Evolutionary conservation across 1,140 invertebrate genomes (phyloP).

Genomic region (Polypedilum pembai): DNA sequence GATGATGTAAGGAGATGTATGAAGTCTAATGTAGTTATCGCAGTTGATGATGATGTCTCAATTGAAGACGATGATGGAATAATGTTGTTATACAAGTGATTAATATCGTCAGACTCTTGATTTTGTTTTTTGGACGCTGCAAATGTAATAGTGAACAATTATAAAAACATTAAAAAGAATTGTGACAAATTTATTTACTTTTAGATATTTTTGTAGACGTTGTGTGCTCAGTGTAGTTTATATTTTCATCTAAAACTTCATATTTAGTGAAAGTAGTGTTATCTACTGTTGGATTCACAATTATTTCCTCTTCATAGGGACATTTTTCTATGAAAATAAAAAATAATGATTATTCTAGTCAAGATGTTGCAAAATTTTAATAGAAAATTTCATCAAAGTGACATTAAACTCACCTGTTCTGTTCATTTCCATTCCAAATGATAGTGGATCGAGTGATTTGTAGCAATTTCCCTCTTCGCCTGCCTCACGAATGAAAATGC

Average conservation of each 20-base stretch:
- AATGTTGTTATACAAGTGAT: neutral
- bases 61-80: neutral
- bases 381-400: neutral
- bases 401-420: neutral
- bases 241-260: neutral
- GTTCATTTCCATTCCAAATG: conserved; percentile 23
- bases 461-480: conserved; percentile 20
- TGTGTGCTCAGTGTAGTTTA: neutral
- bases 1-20: no score
- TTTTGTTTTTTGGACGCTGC: conserved; percentile 9
- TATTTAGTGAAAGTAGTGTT: neutral
- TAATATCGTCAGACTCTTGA: neutral
- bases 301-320: neutral
- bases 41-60: neutral
- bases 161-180: neutral
- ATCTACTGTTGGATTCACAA: neutral
- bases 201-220: neutral
- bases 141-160: neutral
- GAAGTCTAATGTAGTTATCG: neutral
- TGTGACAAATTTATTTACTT: neutral
- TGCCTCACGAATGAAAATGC: conserved; percentile 10
- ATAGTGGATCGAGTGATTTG: neutral
- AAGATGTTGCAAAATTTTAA: no score
- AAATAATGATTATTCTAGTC: neutral
- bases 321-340: neutral